Percentiles rank a stretch among this genome's conserved stretches.
Evolutionary conservation across 2,888 invertebrate species (phyloP).

Genomic region (Eristalis pertinax): DNA sequence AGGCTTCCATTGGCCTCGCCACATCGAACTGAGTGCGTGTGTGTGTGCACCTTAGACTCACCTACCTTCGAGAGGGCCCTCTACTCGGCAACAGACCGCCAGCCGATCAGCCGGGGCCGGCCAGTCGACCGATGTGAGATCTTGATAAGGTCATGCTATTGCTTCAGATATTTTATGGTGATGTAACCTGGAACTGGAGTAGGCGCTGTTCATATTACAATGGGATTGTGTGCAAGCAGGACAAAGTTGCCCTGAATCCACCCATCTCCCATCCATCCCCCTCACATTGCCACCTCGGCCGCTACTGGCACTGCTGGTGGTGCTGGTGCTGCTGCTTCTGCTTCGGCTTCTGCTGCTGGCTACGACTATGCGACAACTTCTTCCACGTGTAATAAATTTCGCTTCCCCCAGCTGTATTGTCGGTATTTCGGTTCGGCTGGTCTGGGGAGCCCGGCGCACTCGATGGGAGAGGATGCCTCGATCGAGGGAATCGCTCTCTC

Average conservation of each 20-base stretch:
- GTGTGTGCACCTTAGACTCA: constrained; percentile 47
- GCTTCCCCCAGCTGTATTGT: constrained; percentile 65
- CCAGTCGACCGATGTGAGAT: constrained; percentile 58
- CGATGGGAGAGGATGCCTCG: not conserved
- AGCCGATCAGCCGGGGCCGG: not conserved
- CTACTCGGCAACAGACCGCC: constrained; percentile 32
- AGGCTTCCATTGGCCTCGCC: constrained; percentile 50
- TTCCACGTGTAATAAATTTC: constrained; percentile 68
- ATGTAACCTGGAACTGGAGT: constrained; percentile 70
- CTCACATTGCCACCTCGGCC: constrained; percentile 5
- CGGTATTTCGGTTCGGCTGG: constrained; percentile 56
- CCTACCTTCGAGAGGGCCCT: constrained; percentile 43
- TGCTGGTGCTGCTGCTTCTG: not conserved
- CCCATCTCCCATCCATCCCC: not conserved
- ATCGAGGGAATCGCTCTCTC: constrained; percentile 37
- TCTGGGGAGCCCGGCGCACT: not conserved
- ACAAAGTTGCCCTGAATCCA: constrained; percentile 53
- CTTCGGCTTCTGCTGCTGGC: constrained; percentile 5
- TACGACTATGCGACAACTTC: constrained; percentile 60
- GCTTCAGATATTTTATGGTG: constrained; percentile 70
- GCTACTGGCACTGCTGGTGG: too few relatives aligned
- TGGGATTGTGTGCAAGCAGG: constrained; percentile 69
- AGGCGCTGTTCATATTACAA: constrained; percentile 70
- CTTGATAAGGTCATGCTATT: constrained; percentile 68
- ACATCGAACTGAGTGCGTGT: not conserved